Evolutionary conservation across 1,140 invertebrate genomes (phyloP).

Genomic region (fruit fly (Drosophila melanogaster)): Release_6_plus_ISO1_MT NT_033779.5:5044001-5044500

Average conservation of each 20-base stretch:
- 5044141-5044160: too few relatives aligned
- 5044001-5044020: too few relatives aligned
- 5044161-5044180: background rate
- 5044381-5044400: conserved; percentile 19
- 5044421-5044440: conserved; percentile 38
- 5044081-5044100: too few relatives aligned
- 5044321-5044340: conserved; percentile 52
- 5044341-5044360: conserved; percentile 54
- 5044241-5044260: conserved; percentile 47
- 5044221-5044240: conserved; percentile 54
- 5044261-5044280: conserved; percentile 48
- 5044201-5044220: conserved; percentile 16
- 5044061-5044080: too few relatives aligned
- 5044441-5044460: conserved; percentile 64
- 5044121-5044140: background rate
- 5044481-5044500: conserved; percentile 30
- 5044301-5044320: conserved; percentile 69
- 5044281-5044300: conserved; percentile 73
- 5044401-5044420: conserved; percentile 54
- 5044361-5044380: conserved; percentile 33
- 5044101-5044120: too few relatives aligned
- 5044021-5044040: background rate
- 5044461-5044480: conserved; percentile 67
- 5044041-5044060: too few relatives aligned
- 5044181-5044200: background rate